Evolutionary conservation across 1,140 invertebrate species (phyloP).

Genomic region (Eurytemora carolleeae): DNA sequence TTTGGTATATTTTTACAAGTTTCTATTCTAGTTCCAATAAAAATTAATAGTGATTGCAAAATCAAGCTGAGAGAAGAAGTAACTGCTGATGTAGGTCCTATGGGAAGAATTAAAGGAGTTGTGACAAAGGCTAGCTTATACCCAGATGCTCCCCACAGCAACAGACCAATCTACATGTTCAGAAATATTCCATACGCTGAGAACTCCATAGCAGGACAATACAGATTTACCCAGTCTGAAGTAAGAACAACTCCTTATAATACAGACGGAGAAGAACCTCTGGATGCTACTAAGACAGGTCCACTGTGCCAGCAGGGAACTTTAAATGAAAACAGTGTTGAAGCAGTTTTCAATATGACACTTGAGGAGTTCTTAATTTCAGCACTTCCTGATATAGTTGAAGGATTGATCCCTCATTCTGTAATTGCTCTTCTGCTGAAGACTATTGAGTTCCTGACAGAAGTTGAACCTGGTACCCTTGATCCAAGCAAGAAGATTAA

Average conservation of each 20-base stretch:
- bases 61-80: no score
- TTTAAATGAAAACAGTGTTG: background rate
- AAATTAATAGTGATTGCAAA: no score
- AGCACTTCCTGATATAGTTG: background rate
- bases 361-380: background rate
- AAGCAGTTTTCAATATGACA: background rate
- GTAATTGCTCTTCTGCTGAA: background rate
- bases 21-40: no score
- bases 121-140: background rate
- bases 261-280: background rate
- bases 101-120: background rate
- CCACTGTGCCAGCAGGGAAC: constrained; percentile 10
- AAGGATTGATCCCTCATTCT: background rate
- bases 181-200: background rate
- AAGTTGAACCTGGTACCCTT: background rate
- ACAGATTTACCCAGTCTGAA: background rate
- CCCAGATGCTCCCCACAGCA: background rate
- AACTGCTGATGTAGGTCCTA: background rate
- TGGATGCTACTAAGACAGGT: constrained; percentile 13
- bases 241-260: background rate
- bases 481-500: background rate
- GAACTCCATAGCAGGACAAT: background rate
- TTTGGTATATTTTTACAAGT: no score
- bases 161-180: background rate
- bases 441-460: constrained; percentile 4